These are phyloP conservation scores for Drosophila pandora DNA, from an alignment of 1,140 invertebrate genomes.

Conservation along the genomic window DNA sequence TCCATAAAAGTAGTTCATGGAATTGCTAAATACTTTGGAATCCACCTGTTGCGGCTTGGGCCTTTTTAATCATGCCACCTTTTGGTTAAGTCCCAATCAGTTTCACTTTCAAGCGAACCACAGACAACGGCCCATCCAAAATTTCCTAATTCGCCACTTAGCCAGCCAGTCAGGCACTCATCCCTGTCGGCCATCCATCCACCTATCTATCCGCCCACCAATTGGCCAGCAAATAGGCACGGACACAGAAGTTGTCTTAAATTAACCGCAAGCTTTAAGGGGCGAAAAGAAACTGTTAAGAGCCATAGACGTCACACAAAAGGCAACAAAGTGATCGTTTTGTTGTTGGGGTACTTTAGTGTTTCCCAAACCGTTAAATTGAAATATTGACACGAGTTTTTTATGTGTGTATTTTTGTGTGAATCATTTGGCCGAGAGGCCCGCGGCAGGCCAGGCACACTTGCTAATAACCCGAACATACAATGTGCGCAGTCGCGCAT, in stretches of 20 bases:
- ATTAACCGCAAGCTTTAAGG: conserved; percentile 69
- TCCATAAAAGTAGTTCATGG: not conserved
- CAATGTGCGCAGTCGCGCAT: conserved; percentile 24
- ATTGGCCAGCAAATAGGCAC: conserved; percentile 35
- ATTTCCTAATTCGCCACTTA: conserved; percentile 47
- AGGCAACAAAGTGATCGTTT: conserved; percentile 61
- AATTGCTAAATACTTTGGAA: conserved; percentile 11
- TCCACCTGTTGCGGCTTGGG: not conserved
- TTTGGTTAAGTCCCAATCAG: conserved; percentile 28
- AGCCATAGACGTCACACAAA: conserved; percentile 68
- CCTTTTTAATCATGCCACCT: conserved; percentile 28
- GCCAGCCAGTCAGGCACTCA: conserved; percentile 28
- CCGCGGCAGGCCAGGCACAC: conserved; percentile 28
- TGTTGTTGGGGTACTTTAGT: conserved; percentile 46
- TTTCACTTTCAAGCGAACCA: conserved; percentile 63
- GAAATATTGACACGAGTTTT: conserved; percentile 76
- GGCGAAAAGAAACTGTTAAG: conserved; percentile 37
- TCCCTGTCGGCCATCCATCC: conserved; percentile 17
- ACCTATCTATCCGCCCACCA: conserved; percentile 40
- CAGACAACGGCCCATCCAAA: conserved; percentile 31
- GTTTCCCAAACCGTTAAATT: conserved; percentile 74
- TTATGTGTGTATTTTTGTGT: conserved; percentile 30
- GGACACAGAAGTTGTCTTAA: conserved; percentile 73
- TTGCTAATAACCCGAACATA: conserved; percentile 69
- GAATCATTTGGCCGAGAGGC: conserved; percentile 39